phyloP scores from a whole-genome alignment of 2,888 invertebrate species.

The Nomada hirtipes region DNA sequence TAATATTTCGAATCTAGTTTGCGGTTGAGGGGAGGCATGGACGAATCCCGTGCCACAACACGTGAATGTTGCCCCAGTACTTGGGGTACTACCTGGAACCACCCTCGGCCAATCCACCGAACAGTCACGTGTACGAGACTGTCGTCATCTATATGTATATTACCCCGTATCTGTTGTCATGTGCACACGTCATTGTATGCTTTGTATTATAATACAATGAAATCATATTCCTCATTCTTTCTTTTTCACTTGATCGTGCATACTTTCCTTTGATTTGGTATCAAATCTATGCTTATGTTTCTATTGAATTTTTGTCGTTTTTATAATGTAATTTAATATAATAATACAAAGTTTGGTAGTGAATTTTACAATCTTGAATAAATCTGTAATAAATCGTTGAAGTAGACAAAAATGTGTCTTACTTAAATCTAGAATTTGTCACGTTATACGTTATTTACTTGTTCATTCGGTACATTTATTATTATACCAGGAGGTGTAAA shows the following conservation, averaged over 20 bases:
- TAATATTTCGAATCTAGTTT: slow-evolving; percentile 36
- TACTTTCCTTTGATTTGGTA: neutral
- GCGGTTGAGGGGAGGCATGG: slow-evolving; percentile 30
- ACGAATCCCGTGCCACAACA: slow-evolving; percentile 70
- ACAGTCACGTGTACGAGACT: slow-evolving; percentile 75
- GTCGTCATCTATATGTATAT: slow-evolving; percentile 62
- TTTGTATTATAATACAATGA: slow-evolving; percentile 49
- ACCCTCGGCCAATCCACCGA: slow-evolving; percentile 48
- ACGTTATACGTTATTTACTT: too few relatives aligned
- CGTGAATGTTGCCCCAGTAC: slow-evolving; percentile 70
- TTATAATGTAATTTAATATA: neutral
- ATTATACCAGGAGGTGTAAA: too few relatives aligned
- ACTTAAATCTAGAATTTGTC: too few relatives aligned
- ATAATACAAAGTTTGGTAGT: too few relatives aligned
- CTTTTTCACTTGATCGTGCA: slow-evolving; percentile 1
- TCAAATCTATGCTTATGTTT: neutral
- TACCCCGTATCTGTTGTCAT: slow-evolving; percentile 67
- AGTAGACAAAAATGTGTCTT: too few relatives aligned
- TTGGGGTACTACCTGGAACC: slow-evolving; percentile 48
- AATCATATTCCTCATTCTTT: slow-evolving; percentile 33
- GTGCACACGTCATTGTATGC: slow-evolving; percentile 63
- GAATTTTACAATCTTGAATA: too few relatives aligned
- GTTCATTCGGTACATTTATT: too few relatives aligned
- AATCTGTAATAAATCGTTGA: too few relatives aligned
- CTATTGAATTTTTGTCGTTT: neutral